Conservation (phyloP, 2,113 vertebrate species). For the Alexandromys fortis region DNA sequence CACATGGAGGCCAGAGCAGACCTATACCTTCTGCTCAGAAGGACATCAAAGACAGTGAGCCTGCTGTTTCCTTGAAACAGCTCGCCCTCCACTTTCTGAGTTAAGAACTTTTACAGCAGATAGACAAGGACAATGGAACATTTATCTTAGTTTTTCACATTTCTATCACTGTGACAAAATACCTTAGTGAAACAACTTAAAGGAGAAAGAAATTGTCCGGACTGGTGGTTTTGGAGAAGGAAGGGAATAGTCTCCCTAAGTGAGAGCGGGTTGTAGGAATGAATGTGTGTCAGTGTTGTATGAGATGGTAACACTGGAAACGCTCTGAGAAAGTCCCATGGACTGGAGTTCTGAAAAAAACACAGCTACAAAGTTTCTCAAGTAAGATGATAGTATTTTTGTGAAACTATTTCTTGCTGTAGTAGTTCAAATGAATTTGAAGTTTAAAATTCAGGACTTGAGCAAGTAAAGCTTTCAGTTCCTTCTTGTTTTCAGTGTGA, state of each 20-base stretch:
- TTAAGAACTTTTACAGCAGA: neutral
- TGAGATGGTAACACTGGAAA: neutral
- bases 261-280: neutral
- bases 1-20: accelerated
- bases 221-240: neutral
- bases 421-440: neutral
- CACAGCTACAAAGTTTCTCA: neutral
- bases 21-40: neutral
- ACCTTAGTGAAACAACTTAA: neutral
- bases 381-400: neutral
- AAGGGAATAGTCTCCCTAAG: neutral
- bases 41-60: neutral
- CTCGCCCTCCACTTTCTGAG: neutral
- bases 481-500: neutral
- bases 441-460: neutral
- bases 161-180: neutral
- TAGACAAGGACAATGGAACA: neutral
- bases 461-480: neutral
- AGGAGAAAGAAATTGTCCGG: neutral
- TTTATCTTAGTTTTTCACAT: neutral
- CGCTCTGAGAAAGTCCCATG: neutral
- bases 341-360: neutral
- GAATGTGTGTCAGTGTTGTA: neutral
- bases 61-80: neutral
- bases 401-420: neutral